Evolutionary conservation across 2,113 vertebrate genomes (phyloP).

Genomic region (Ammodytes dubius): DNA sequence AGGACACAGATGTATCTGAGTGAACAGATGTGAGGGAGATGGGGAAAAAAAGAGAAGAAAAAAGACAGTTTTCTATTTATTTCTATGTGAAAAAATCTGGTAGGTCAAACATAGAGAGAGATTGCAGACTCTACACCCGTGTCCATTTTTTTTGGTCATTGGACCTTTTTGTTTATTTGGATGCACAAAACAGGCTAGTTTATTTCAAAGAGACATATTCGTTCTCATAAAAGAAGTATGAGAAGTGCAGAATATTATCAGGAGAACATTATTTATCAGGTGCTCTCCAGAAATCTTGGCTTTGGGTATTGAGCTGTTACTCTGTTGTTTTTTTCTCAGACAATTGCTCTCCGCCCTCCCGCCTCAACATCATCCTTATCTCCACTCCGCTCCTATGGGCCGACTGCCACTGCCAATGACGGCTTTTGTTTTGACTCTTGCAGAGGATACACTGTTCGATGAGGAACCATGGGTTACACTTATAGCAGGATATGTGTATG

Average conservation of each 20-base stretch:
- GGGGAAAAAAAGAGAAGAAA: not conserved
- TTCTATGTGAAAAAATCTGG: not conserved
- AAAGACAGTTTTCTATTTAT: not conserved
- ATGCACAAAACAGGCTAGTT: constrained; percentile 49
- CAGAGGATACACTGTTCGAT: constrained; percentile 40
- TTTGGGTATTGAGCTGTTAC: constrained; percentile 57
- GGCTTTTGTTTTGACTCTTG: constrained; percentile 60
- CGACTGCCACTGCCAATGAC: constrained; percentile 45
- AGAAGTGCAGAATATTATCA: constrained; percentile 64
- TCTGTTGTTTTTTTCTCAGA: constrained; percentile 48
- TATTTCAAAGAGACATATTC: constrained; percentile 60
- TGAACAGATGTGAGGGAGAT: constrained; percentile 13
- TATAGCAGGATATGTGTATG: constrained; percentile 28
- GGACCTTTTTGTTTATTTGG: constrained; percentile 49
- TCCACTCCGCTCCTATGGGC: constrained; percentile 43
- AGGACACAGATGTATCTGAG: constrained; percentile 23
- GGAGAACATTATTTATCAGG: constrained; percentile 66
- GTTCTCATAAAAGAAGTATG: constrained; percentile 58
- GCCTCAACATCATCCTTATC: constrained; percentile 61
- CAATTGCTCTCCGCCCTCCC: constrained; percentile 49
- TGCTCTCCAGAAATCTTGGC: constrained; percentile 45
- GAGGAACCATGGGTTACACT: constrained; percentile 33
- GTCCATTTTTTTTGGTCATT: constrained; percentile 50
- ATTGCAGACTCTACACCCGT: constrained; percentile 10
- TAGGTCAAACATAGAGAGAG: not conserved